Evolutionary conservation across 2,888 invertebrate species (phyloP), one percentile per base, ranked within the genome.

Genomic region (Tholera decimalis): DNA sequence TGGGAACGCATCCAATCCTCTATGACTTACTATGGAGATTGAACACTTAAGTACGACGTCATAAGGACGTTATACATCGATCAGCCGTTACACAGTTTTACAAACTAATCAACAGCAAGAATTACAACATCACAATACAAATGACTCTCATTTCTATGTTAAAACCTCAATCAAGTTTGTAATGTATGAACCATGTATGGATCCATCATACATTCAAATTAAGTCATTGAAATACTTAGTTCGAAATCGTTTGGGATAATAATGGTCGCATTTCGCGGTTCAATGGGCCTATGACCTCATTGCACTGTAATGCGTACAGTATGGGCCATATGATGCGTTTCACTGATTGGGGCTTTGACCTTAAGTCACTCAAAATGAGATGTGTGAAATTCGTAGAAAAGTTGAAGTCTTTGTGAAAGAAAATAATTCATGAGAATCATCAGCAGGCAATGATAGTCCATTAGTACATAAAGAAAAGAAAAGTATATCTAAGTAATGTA

Each of bases 211-310:
- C 78, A 85, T 85, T 85, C 79, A 88, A 89, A 92, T 90, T 86
- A 79, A 89, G 86, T 82, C 84, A 89, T 92, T 87, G 76, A 83
- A 80, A 83, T 82, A 77, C 78, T 80, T 80, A 79, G 77, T 80
- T 73, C 73, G 61, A 73, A 80, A 74, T 63, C 56, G 77, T 86
- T 69, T 83, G 69, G 63, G 50, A 58, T 53, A 22, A 79, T 77
- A 85, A 85, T 84, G 79, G 81, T 55, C 77, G 86, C 57, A 89
- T 91, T 91, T 91, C 87, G 84, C 90, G 91, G 87, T 88, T 83
- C 82, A 82, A 56, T 88, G 88, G 77, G 73, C 84, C 62, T 70
- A 77, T 83, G 88, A 80, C 85, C 90, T 84, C 85, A 80, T 88
- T 89, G 83, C 69, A 43, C 56, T 74, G 85, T 85, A 87, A 88